phyloP scores from a whole-genome alignment of 2,113 vertebrate species.

The Oostethus manadensis region DNA sequence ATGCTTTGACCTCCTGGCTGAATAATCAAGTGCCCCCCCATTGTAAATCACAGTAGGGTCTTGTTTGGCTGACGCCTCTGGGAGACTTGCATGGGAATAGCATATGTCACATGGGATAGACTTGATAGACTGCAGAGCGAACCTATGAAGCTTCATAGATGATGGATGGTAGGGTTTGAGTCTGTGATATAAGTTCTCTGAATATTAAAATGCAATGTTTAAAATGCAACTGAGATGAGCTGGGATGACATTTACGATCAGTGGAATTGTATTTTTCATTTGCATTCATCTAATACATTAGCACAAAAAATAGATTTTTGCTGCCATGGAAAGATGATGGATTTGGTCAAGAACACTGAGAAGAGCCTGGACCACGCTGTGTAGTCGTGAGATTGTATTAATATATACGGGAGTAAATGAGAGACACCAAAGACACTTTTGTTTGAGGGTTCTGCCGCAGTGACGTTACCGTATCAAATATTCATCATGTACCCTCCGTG shows the following conservation, averaged over 20 bases:
- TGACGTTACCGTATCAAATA: slow-evolving; percentile 14
- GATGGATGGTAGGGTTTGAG: slow-evolving; percentile 45
- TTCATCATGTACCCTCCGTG: background rate
- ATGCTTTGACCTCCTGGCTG: slow-evolving; percentile 41
- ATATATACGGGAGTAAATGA: no score
- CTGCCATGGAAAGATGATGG: background rate
- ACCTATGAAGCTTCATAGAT: slow-evolving; percentile 28
- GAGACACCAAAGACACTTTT: background rate
- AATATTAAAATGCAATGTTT: slow-evolving; percentile 46
- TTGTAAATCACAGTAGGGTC: slow-evolving; percentile 62
- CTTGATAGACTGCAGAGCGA: slow-evolving; percentile 17
- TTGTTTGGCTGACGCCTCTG: slow-evolving; percentile 45
- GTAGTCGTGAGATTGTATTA: background rate
- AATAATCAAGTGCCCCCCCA: slow-evolving; percentile 52
- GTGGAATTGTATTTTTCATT: slow-evolving; percentile 23
- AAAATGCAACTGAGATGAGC: slow-evolving; percentile 20
- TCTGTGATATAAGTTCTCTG: slow-evolving; percentile 36
- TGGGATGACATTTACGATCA: slow-evolving; percentile 22
- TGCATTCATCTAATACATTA: slow-evolving; percentile 12
- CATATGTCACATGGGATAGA: slow-evolving; percentile 33
- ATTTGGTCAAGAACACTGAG: background rate
- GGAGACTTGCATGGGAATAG: slow-evolving; percentile 45
- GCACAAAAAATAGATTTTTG: slow-evolving; percentile 1
- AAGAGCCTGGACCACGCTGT: background rate
- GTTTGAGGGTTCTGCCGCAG: background rate